Conservation (phyloP, 2,797 vertebrate genomes). For the Oreortyx pictus region DNA sequence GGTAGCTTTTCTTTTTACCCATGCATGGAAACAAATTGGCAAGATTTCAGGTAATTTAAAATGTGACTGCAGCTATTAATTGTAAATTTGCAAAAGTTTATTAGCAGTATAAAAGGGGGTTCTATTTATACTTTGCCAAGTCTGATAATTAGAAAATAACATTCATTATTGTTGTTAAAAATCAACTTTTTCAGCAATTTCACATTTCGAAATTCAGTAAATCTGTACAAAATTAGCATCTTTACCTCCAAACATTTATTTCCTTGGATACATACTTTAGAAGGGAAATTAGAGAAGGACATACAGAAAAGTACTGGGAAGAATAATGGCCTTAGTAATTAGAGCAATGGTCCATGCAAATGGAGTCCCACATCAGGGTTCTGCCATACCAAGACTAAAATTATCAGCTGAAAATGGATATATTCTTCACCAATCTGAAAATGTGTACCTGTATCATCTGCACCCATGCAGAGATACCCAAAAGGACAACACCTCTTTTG, state of each 20-base stretch:
- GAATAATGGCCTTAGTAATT: neutral
- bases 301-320: neutral
- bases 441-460: neutral
- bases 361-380: neutral
- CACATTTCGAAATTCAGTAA: neutral
- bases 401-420: neutral
- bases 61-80: neutral
- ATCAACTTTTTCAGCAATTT: neutral
- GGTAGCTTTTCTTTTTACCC: neutral
- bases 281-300: neutral
- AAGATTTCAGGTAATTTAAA: slow-evolving; percentile 15
- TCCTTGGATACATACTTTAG: neutral
- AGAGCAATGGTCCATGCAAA: neutral
- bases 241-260: neutral
- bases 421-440: neutral
- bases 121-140: neutral
- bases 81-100: neutral
- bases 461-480: neutral
- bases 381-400: neutral
- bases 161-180: neutral
- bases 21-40: neutral
- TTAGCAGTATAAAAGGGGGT: neutral
- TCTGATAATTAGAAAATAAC: neutral
- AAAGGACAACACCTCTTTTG: neutral
- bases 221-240: neutral